Evolutionary conservation across 2,888 invertebrate species (phyloP), one percentile per base, ranked within the genome.

Genomic region (Salpingus planirostris): DNA sequence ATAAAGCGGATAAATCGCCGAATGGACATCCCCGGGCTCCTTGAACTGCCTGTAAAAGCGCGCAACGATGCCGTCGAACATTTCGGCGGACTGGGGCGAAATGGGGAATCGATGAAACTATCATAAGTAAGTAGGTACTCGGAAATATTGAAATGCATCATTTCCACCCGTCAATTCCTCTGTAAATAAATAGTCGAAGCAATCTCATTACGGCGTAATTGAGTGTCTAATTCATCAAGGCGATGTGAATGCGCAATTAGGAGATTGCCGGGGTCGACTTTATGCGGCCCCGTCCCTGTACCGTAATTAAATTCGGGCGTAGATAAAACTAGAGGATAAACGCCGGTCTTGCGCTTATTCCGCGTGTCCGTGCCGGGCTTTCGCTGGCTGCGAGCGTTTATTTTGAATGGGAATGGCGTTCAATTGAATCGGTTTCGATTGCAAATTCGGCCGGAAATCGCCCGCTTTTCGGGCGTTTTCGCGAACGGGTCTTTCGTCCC

Each of bases 341-440:
- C n/a, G n/a, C n/a, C n/a, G n/a, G n/a, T n/a, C n/a, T n/a, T n/a
- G n/a, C n/a, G n/a, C n/a, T n/a, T n/a, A n/a, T n/a, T n/a, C n/a
- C n/a, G n/a, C n/a, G n/a, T n/a, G n/a, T n/a, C n/a, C n/a, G n/a
- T n/a, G n/a, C n/a, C n/a, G n/a, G n/a, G n/a, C n/a, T n/a, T 28
- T 13, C 27, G 15, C 29, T 35, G 33, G 28, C 30, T 31, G 33
- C 35, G 39, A 43, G 39, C 36, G 40, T 38, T 42, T 37, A 45
- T 45, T 41, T 39, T 43, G 43, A 45, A 45, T 43, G 41, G 44
- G 41, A 45, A 43, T 36, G 31, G 38, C 36, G 44, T 41, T 45
- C 44, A 45, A 45, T 43, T 39, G 39, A 33, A 24, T 36, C 36
- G 38, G 43, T 45, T 45, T 45, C 44, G 39, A 43, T 43, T 45